Evolutionary conservation across 1,140 invertebrate genomes (phyloP).

Genomic region (Procambarus virginalis): DNA sequence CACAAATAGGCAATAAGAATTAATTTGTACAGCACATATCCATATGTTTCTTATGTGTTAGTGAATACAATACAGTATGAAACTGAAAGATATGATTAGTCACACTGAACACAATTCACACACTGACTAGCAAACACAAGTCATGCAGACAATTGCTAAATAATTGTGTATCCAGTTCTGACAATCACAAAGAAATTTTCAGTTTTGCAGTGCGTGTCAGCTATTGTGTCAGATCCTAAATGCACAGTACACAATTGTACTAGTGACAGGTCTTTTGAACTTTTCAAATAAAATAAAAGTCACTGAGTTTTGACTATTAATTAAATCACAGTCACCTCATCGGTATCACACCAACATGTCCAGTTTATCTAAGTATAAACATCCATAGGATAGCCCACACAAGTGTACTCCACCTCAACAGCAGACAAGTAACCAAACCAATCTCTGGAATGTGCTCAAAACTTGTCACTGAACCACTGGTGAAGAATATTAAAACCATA

Average conservation of each 20-base stretch:
- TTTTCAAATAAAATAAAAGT: constrained; percentile 8
- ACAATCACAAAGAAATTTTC: constrained; percentile 37
- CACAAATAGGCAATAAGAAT: constrained; percentile 46
- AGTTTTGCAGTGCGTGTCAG: constrained; percentile 31
- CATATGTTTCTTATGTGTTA: constrained; percentile 59
- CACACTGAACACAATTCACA: constrained; percentile 62
- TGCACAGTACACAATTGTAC: constrained; percentile 36
- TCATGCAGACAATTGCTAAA: constrained; percentile 66
- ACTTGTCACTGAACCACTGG: constrained; percentile 37
- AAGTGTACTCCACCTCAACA: constrained; percentile 18
- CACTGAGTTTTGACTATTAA: constrained; percentile 21
- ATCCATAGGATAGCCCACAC: constrained; percentile 30
- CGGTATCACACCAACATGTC: background rate
- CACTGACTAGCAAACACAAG: constrained; percentile 62
- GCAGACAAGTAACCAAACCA: constrained; percentile 38
- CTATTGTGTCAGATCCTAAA: constrained; percentile 50
- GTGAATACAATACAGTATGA: constrained; percentile 56
- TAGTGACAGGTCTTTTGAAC: constrained; percentile 23
- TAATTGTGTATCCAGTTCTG: constrained; percentile 53
- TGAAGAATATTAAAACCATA: constrained; percentile 20
- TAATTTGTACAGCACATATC: constrained; percentile 65
- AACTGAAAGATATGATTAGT: constrained; percentile 56
- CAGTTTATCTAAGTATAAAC: constrained; percentile 18
- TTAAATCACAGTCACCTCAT: constrained; percentile 52
- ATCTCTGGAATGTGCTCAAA: constrained; percentile 53